phyloP scores from a whole-genome alignment of 2,113 vertebrate genomes.

The Emydocephalus ijimae region DNA sequence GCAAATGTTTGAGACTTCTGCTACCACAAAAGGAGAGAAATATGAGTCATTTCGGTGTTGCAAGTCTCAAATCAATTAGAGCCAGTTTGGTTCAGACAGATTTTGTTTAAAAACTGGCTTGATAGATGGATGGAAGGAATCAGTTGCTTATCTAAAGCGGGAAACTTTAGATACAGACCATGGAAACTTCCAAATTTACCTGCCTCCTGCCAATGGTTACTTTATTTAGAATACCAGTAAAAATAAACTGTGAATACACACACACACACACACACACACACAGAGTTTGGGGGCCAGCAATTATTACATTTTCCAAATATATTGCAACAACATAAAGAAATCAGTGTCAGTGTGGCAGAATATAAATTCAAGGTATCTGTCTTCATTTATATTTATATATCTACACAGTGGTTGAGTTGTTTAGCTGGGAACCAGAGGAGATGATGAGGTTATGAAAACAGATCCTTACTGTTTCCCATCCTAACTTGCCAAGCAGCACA shows the following conservation, averaged over 20 bases:
- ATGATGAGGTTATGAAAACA: not conserved
- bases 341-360: not conserved
- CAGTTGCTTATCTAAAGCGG: not conserved
- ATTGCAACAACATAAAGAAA: not conserved
- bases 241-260: not conserved
- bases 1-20: slow-evolving; percentile 29
- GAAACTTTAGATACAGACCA: not conserved
- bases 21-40: slow-evolving; percentile 22
- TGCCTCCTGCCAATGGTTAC: not conserved
- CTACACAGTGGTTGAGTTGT: not conserved
- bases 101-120: not conserved
- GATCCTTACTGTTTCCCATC: not conserved
- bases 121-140: not conserved
- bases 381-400: not conserved
- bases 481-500: not conserved
- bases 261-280: too few relatives aligned
- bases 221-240: not conserved
- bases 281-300: not conserved
- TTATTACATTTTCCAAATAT: not conserved
- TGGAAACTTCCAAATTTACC: not conserved
- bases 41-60: slow-evolving; percentile 11
- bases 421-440: not conserved
- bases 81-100: slow-evolving; percentile 9
- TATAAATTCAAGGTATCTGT: not conserved
- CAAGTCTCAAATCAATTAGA: slow-evolving; percentile 10